A percentile compares a stretch with the other conserved stretches of the same genome.
phyloP scores from a whole-genome alignment of 2,113 vertebrate genomes.

The Orcinus orca region DNA sequence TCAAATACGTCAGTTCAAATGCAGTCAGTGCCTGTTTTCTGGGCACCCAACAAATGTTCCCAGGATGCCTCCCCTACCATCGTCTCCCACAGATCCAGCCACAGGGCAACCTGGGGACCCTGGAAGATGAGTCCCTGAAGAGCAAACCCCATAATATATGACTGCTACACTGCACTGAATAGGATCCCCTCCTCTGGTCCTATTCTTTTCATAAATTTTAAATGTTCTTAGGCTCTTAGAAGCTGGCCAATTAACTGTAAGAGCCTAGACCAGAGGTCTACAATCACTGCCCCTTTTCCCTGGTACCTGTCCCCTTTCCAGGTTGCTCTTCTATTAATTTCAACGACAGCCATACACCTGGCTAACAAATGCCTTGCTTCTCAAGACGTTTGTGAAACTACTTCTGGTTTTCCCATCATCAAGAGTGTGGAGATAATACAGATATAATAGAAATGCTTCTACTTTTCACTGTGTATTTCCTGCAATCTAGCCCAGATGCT shows the following conservation, averaged over 20 bases:
- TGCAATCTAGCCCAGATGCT: neutral
- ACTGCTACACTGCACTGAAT: neutral
- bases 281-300: neutral
- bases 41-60: constrained; percentile 77
- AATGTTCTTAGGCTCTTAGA: neutral
- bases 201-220: neutral
- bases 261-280: neutral
- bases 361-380: neutral
- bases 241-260: neutral
- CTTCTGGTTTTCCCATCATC: neutral
- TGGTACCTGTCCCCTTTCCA: neutral
- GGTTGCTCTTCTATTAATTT: neutral
- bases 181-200: too few relatives aligned
- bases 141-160: neutral
- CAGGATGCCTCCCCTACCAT: neutral
- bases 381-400: neutral
- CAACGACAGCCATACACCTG: too few relatives aligned
- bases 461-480: neutral
- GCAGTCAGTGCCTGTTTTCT: constrained; percentile 75
- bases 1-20: constrained; percentile 78
- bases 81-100: neutral
- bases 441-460: neutral
- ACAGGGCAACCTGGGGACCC: accelerated
- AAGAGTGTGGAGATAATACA: neutral
- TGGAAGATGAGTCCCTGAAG: neutral